These are phyloP conservation scores for Knipowitschia caucasica DNA, from an alignment of 2,797 vertebrate genomes.

Conservation along the genomic window DNA sequence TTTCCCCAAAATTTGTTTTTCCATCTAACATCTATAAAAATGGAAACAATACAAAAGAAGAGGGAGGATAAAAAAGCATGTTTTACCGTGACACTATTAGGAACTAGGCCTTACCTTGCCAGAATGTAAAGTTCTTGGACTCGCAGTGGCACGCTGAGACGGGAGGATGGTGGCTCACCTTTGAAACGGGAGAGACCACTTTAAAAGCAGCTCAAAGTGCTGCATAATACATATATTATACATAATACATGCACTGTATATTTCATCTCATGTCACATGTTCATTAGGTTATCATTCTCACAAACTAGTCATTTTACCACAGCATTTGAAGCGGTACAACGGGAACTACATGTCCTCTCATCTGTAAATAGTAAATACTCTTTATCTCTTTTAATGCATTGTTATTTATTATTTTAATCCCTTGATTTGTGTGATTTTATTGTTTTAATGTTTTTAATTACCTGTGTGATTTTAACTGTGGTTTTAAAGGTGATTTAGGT, in stretches of 20 bases:
- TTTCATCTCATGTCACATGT: background rate
- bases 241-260: no score
- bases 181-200: conserved; percentile 37
- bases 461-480: no score
- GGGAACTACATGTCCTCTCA: no score
- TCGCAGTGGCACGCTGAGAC: conserved; percentile 98
- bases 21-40: conserved; percentile 91
- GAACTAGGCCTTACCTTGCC: conserved; percentile 87
- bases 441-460: no score
- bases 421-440: no score
- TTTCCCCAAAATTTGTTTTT: conserved; percentile 99
- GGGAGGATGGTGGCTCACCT: conserved; percentile 99
- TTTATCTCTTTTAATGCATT: no score
- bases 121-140: conserved; percentile 99
- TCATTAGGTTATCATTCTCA: background rate
- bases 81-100: conserved; percentile 28
- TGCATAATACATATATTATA: conserved; percentile 5
- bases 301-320: background rate
- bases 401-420: no score
- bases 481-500: no score
- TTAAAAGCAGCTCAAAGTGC: conserved; percentile 29
- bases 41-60: conserved; percentile 8
- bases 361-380: no score
- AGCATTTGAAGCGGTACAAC: background rate
- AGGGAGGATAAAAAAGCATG: background rate